phyloP scores from a whole-genome alignment of 2,113 vertebrate species.

The Pterocles burchelli region DNA sequence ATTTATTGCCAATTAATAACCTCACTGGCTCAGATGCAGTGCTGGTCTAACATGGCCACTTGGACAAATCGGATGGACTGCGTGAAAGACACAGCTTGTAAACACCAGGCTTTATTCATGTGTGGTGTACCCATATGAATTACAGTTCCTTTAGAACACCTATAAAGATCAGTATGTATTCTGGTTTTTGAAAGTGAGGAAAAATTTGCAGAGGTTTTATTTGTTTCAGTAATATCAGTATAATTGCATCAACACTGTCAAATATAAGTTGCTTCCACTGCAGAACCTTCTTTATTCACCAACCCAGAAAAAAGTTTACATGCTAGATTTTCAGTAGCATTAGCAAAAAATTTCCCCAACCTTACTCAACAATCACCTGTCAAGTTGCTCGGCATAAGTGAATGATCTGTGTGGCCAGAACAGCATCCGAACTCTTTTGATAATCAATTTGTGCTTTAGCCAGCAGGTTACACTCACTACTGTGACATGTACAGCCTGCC shows the following conservation, averaged over 20 bases:
- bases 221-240: constrained; percentile 20
- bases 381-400: background rate
- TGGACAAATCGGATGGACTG: constrained; percentile 3
- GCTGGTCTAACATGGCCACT: background rate
- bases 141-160: background rate
- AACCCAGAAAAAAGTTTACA: background rate
- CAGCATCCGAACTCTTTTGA: background rate
- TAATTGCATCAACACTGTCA: background rate
- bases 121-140: background rate
- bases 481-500: background rate
- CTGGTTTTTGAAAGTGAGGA: background rate
- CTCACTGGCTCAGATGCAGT: background rate
- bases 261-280: background rate
- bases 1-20: background rate
- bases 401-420: background rate
- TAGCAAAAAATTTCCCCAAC: background rate
- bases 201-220: background rate
- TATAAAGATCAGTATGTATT: background rate
- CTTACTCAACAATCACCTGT: background rate
- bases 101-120: background rate
- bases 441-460: background rate
- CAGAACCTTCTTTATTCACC: background rate
- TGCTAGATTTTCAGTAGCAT: fast-evolving
- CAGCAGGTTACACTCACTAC: background rate
- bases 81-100: background rate